These are phyloP conservation scores for Plestiodon gilberti DNA, from an alignment of 2,113 vertebrate genomes.

Conservation along the genomic window DNA sequence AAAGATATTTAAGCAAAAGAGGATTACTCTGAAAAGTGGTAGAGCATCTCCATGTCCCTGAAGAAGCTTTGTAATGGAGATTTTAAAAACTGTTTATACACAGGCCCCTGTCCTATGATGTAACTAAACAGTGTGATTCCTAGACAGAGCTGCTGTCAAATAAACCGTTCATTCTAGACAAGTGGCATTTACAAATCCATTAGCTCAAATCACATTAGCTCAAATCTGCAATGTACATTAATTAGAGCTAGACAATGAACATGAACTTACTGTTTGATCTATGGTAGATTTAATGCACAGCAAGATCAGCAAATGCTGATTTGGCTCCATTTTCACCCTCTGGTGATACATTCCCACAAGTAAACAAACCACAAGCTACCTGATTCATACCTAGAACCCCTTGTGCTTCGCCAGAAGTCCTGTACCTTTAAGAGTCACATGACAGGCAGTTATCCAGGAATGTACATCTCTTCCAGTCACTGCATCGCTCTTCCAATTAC, in stretches of 20 bases:
- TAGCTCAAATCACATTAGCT: slow-evolving; percentile 15
- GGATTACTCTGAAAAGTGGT: slow-evolving; percentile 30
- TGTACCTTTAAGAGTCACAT: not conserved
- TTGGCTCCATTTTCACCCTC: not conserved
- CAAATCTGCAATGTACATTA: slow-evolving; percentile 12
- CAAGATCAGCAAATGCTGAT: not conserved
- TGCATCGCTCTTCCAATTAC: no score
- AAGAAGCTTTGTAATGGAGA: not conserved
- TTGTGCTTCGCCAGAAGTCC: not conserved
- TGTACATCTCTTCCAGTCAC: not conserved
- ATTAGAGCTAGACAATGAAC: not conserved
- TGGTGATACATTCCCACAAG: not conserved
- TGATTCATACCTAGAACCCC: not conserved
- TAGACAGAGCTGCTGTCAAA: not conserved
- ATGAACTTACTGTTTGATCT: not conserved
- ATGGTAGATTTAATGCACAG: not conserved
- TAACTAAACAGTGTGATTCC: not conserved
- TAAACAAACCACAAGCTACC: not conserved
- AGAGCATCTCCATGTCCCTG: not conserved
- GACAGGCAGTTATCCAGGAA: not conserved
- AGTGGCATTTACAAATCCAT: not conserved
- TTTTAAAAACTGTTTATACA: not conserved
- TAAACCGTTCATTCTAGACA: no score
- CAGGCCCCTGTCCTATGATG: not conserved
- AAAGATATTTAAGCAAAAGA: slow-evolving; percentile 25